Base-by-base conservation (phyloP, 2,888 invertebrate genomes). In the Neoscelio sp. region DNA sequence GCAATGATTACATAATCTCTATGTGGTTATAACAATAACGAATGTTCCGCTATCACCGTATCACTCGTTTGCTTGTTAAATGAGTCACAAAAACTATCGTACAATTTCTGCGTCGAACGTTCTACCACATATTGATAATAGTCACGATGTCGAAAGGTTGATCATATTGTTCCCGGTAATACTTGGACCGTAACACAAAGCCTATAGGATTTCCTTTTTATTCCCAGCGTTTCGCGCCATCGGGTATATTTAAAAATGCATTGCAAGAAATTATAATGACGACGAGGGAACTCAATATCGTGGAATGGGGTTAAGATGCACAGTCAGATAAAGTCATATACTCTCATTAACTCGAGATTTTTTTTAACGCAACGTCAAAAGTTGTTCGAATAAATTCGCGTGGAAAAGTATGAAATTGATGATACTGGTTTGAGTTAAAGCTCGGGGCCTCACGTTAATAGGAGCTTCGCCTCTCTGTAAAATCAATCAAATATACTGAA, bases 11-110 rank as follows among this genome's bases (percentile, higher is more conserved):
- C 7, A n/a, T 67, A 67, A 54, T 26, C 28, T 17, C 18, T 18
- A 18, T 26, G 8, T 52, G 17, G 23, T 23, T 30, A 30, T 23
- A 17, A 30, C 12, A 13, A 20, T 33, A 48, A 38, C 26, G 68
- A 68, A 68, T 46, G 18, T 68, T 56, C 46, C 30, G 17, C 12
- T 46, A 23, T 6, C 33, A n/a, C 17, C 3, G 26, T 54, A 54
- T 54, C 44, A 30, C 42, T 50, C 23, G 46, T 56, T 17, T 17
- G 35, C 44, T 52, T 62, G 44, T 71, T 64, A 56, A 64, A 54
- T 62, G 73, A 73, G 20, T 73, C 64, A 64, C 64, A 73, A 71
- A 54, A 71, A 71, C 52, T 60, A 10, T 56, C 44, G 26, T 30
- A 20, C 13, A 38, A 18, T 42, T 46, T 33, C 33, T 20, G 54